Percentiles rank a stretch among this genome's conserved stretches.
phyloP scores from a whole-genome alignment of 2,113 vertebrate genomes.

The Panurus biarmicus region DNA sequence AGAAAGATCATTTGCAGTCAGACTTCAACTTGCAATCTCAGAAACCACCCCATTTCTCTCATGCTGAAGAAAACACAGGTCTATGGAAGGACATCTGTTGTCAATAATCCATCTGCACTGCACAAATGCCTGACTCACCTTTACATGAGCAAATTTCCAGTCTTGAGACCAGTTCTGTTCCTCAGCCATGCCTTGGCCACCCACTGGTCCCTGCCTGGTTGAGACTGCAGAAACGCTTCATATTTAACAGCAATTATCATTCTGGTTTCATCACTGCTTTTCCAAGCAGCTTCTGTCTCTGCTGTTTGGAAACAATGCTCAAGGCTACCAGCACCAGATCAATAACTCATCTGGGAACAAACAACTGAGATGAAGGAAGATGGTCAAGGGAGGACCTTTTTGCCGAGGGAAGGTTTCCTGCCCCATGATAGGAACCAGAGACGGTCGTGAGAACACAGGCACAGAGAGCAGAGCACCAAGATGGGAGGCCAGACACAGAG shows the following conservation, averaged over 20 bases:
- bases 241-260: not conserved
- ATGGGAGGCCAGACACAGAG: not conserved
- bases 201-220: not conserved
- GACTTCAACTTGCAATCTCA: not conserved
- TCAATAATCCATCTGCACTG: not conserved
- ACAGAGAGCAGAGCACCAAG: not conserved
- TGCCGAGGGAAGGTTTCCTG: not conserved
- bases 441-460: not conserved
- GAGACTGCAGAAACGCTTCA: not conserved
- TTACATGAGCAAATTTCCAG: not conserved
- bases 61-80: not conserved
- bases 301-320: conserved; percentile 15
- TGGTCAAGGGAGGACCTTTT: not conserved
- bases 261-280: conserved; percentile 9
- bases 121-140: not conserved
- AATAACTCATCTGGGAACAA: conserved; percentile 12
- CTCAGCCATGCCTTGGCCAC: not conserved
- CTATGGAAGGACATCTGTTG: not conserved
- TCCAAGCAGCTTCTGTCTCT: conserved; percentile 12
- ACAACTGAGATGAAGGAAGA: not conserved
- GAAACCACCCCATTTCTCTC: not conserved
- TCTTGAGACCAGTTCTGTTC: not conserved
- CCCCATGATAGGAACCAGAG: not conserved
- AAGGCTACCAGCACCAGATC: conserved; percentile 17
- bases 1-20: not conserved